Evolutionary conservation across 2,797 vertebrate species (phyloP).

Genomic region (Darevskia nairensis): DNA sequence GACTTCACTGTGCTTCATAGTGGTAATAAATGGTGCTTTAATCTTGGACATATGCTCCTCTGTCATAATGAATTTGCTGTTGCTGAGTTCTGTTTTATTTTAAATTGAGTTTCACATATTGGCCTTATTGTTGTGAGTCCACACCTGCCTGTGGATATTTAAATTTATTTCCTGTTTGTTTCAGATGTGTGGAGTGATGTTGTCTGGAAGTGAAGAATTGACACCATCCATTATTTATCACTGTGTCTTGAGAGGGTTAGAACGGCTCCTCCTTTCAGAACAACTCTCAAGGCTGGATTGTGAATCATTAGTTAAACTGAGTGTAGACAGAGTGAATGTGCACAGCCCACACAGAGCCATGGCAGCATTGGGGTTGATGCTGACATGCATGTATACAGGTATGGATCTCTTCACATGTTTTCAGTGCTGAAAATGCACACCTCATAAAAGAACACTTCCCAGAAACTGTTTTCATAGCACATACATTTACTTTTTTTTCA

Average conservation of each 20-base stretch:
- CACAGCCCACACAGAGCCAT: constrained; percentile 96
- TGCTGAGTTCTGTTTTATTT: neutral
- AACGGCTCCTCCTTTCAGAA: constrained; percentile 95
- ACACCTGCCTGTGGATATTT: neutral
- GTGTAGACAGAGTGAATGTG: constrained; percentile 96
- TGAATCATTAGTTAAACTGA: constrained; percentile 94
- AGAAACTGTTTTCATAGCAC: neutral
- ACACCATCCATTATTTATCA: constrained; percentile 95
- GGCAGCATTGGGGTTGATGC: constrained; percentile 97
- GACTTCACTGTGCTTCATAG: neutral
- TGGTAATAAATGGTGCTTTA: neutral
- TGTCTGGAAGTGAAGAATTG: constrained; percentile 93
- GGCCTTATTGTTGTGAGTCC: neutral
- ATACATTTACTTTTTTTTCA: neutral
- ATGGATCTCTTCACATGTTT: constrained; percentile 48
- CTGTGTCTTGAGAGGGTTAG: constrained; percentile 93
- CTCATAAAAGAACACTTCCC: neutral
- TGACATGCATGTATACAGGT: constrained; percentile 99
- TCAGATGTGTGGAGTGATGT: constrained; percentile 94
- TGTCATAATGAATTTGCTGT: neutral
- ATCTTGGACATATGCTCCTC: neutral
- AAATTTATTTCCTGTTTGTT: constrained; percentile 17
- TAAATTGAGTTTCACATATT: neutral
- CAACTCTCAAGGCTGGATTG: constrained; percentile 93
- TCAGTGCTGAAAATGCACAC: neutral